phyloP scores from a whole-genome alignment of 2,113 vertebrate species.

The Mobula birostris region DNA sequence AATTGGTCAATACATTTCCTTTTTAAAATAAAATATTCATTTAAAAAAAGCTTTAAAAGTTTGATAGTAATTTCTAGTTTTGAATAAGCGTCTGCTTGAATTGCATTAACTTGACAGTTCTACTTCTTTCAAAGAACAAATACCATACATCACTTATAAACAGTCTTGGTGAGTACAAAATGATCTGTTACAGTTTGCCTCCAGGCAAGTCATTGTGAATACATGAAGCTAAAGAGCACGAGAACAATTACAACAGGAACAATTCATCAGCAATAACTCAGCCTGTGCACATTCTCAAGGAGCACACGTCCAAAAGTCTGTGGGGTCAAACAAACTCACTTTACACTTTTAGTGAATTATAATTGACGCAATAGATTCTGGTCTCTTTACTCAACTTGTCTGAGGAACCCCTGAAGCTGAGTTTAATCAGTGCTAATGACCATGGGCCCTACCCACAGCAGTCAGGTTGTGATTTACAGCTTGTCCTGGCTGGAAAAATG shows the following conservation, averaged over 20 bases:
- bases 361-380: slow-evolving; percentile 40
- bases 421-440: slow-evolving; percentile 61
- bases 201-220: neutral
- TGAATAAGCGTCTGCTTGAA: neutral
- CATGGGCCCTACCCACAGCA: slow-evolving; percentile 52
- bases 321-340: slow-evolving; percentile 32
- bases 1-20: neutral
- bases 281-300: neutral
- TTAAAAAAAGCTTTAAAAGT: neutral
- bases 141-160: slow-evolving; percentile 22
- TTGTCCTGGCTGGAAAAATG: slow-evolving; percentile 52
- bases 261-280: slow-evolving; percentile 29
- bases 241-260: slow-evolving; percentile 8
- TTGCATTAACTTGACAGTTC: slow-evolving; percentile 19
- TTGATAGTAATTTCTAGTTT: neutral
- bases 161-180: slow-evolving; percentile 13
- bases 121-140: slow-evolving; percentile 27
- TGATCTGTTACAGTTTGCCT: slow-evolving; percentile 24
- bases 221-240: neutral
- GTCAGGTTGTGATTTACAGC: slow-evolving; percentile 50
- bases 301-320: neutral
- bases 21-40: neutral
- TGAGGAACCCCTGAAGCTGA: slow-evolving; percentile 54
- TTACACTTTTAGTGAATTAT: slow-evolving; percentile 24
- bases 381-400: slow-evolving; percentile 50